A percentile compares a stretch with the other conserved stretches of the same genome.
Evolutionary conservation across 2,888 invertebrate genomes (phyloP).

Genomic region (Junonia oenone): DNA sequence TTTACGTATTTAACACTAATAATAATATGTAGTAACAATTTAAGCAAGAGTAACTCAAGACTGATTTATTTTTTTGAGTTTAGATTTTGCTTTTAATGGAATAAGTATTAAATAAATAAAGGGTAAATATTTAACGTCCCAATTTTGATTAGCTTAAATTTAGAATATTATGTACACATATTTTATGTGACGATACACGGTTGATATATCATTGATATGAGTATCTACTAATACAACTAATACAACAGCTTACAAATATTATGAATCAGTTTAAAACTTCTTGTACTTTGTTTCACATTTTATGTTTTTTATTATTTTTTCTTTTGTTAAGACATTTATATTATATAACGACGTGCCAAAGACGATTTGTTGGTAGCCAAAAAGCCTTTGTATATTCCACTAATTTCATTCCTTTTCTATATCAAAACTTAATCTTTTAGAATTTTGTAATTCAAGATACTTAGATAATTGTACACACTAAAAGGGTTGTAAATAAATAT

Average conservation of each 20-base stretch:
- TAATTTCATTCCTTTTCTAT: background rate
- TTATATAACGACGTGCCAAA: background rate
- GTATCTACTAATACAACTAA: too few relatives aligned
- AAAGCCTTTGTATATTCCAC: background rate
- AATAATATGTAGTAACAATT: background rate
- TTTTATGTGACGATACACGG: background rate
- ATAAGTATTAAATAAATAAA: slow-evolving; percentile 11
- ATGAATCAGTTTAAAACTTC: too few relatives aligned
- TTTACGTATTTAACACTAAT: background rate
- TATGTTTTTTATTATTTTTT: background rate
- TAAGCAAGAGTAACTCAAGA: slow-evolving; percentile 23
- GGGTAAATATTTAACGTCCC: slow-evolving; percentile 21
- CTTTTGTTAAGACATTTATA: background rate
- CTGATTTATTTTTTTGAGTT: slow-evolving; percentile 28
- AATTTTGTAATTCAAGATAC: slow-evolving; percentile 4
- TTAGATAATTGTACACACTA: slow-evolving; percentile 20
- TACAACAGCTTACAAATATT: too few relatives aligned
- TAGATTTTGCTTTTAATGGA: slow-evolving; percentile 7
- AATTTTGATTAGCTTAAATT: slow-evolving; percentile 1
- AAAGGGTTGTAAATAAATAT: slow-evolving; percentile 32
- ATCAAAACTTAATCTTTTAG: background rate
- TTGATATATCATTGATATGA: background rate
- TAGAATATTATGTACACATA: background rate
- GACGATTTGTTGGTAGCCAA: background rate
- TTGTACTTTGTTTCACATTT: background rate